These are phyloP conservation scores for Drosophila pegasa DNA, from an alignment of 2,888 invertebrate genomes.

Conservation along the genomic window DNA sequence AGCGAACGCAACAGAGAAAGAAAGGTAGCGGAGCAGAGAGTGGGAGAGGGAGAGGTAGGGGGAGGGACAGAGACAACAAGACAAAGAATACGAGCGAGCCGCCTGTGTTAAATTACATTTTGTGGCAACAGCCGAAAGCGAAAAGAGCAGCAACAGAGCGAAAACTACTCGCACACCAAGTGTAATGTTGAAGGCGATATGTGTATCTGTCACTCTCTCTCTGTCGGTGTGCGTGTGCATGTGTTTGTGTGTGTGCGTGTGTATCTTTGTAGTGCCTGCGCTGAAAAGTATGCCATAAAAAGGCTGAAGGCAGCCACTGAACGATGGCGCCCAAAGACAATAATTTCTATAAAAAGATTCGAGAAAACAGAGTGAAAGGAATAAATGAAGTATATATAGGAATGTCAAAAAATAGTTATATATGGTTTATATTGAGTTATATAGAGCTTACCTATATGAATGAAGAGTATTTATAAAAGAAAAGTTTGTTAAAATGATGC, in stretches of 20 bases:
- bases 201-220: neutral
- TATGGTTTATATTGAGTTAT: neutral
- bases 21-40: neutral
- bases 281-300: conserved; percentile 40
- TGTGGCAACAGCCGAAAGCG: conserved; percentile 22
- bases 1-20: neutral
- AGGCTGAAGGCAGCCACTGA: conserved; percentile 14
- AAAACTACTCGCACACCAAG: conserved; percentile 35
- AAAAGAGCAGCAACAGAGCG: conserved; percentile 21
- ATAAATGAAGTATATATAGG: neutral
- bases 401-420: neutral
- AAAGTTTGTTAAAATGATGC: neutral
- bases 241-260: conserved; percentile 1
- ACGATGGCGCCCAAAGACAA: conserved; percentile 2
- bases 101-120: conserved; percentile 36
- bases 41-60: neutral
- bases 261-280: neutral
- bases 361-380: neutral
- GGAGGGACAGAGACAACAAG: neutral
- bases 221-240: neutral
- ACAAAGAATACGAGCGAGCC: conserved; percentile 8
- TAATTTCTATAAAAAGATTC: neutral
- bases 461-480: neutral
- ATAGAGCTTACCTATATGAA: neutral
- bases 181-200: conserved; percentile 26